Base-by-base conservation (phyloP, 1,140 invertebrate genomes). In the Drosophila parabipectinata region DNA sequence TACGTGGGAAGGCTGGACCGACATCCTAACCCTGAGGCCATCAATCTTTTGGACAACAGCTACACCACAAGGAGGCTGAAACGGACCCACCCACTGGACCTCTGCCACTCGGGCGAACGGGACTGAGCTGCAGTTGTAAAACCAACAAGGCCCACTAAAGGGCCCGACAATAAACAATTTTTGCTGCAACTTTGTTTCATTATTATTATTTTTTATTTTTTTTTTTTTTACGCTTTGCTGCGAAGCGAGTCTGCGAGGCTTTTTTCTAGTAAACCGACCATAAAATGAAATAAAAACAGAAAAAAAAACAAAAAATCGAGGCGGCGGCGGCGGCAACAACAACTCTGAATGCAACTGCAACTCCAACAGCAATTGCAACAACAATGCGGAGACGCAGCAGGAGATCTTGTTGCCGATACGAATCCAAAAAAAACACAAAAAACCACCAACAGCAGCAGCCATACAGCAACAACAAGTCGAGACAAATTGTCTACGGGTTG, bases 401-500 rank as follows among this genome's bases (percentile, higher is more conserved):
- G 67, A 69, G 64, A 71, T 71, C 52, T 71, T 14, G 32, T 34
- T 39, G 64, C 52, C 44, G 67, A 69, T 71, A 71, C 52, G 66
- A 57, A 18, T 57, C 44, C 64, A 12, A n/a, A 52, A 52, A 57
- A 58, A 47, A n/a, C 4, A 37, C n/a, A 37, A 37, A 37, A 32
- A 32, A 32, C 26, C 51, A 52, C 47, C 51, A 63, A 62, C 57
- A 55, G 8, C 58, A 26, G 57, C 21, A 9, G 51, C 34, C 59
- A 51, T 24, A 8, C 18, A 48, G 47, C 71, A 69, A 45, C 66
- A 77, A 66, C 50, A 66, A 84, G 81, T 75, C 55, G 87, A 85
- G 82, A 85, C 83, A 88, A 87, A 87, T 87, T 87, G 83, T 87
- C 82, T 87, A 79, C 83, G 82, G 78, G 82, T 79, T 87, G 82